Evolutionary conservation across 1,140 invertebrate genomes (phyloP).

Genomic region (Akabosia matsudoensis): DNA sequence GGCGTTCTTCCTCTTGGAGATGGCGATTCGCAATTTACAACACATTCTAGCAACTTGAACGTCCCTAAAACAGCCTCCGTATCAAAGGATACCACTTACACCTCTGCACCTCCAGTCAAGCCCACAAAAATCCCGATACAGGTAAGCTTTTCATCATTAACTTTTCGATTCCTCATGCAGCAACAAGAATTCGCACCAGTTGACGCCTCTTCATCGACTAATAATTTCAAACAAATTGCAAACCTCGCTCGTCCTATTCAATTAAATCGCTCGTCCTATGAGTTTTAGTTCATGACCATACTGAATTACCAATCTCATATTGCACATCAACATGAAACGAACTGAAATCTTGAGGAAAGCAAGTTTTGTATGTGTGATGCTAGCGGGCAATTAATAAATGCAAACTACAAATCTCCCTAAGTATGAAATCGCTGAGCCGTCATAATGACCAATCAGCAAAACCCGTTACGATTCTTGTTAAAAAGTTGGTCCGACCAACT

Average conservation of each 20-base stretch:
- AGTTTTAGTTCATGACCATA: background rate
- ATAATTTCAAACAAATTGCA: no score
- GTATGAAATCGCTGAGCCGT: no score
- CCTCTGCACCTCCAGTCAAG: constrained; percentile 32
- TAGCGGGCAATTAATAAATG: no score
- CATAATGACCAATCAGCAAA: no score
- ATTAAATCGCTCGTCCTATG: background rate
- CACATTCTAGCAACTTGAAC: constrained; percentile 5
- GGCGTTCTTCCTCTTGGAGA: background rate
- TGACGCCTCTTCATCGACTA: background rate
- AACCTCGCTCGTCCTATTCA: no score
- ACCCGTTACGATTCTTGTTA: no score
- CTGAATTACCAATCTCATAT: no score
- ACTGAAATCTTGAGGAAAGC: no score
- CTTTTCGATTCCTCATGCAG: background rate
- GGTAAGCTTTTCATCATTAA: constrained; percentile 28
- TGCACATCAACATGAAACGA: no score
- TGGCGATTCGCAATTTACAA: background rate
- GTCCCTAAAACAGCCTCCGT: background rate
- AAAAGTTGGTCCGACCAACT: no score
- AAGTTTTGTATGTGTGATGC: no score
- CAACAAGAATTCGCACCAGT: background rate
- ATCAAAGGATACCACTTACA: background rate
- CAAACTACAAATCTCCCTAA: no score
- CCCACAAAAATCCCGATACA: constrained; percentile 45